Evolutionary conservation across 2,888 invertebrate species (phyloP).

Genomic region (Clanis bilineata): DNA sequence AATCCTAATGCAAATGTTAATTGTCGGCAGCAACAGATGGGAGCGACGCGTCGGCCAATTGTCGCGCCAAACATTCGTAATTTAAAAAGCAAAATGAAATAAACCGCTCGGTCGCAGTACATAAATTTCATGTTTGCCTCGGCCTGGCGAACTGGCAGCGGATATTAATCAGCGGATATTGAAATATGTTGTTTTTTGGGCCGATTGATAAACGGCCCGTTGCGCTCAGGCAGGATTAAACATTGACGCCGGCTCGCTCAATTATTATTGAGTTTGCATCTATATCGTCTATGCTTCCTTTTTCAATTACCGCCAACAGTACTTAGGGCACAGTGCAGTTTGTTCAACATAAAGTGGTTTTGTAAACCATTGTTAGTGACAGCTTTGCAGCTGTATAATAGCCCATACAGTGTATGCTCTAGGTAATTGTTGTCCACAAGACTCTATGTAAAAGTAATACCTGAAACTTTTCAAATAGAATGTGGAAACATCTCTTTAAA

Average conservation of each 20-base stretch:
- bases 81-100: slow-evolving; percentile 81
- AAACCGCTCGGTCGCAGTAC: slow-evolving; percentile 77
- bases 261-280: slow-evolving; percentile 57
- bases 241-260: slow-evolving; percentile 71
- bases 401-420: background rate
- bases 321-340: background rate
- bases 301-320: slow-evolving; percentile 9
- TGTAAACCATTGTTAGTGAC: slow-evolving; percentile 1
- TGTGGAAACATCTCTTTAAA: too few species aligned
- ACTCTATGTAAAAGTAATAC: too few species aligned
- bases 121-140: slow-evolving; percentile 81
- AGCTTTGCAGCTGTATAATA: background rate
- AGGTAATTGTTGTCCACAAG: too few species aligned
- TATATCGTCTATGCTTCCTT: slow-evolving; percentile 16
- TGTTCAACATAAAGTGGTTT: background rate
- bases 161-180: slow-evolving; percentile 82
- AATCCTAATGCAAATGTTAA: slow-evolving; percentile 72
- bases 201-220: slow-evolving; percentile 77
- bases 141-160: slow-evolving; percentile 77
- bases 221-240: slow-evolving; percentile 71
- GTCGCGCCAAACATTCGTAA: slow-evolving; percentile 79
- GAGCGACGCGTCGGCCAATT: slow-evolving; percentile 70
- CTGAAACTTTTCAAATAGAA: too few species aligned
- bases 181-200: slow-evolving; percentile 82
- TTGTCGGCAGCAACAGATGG: slow-evolving; percentile 75